Base-by-base conservation (phyloP, 2,797 vertebrate genomes). In the Sebastes aleutianus region DNA sequence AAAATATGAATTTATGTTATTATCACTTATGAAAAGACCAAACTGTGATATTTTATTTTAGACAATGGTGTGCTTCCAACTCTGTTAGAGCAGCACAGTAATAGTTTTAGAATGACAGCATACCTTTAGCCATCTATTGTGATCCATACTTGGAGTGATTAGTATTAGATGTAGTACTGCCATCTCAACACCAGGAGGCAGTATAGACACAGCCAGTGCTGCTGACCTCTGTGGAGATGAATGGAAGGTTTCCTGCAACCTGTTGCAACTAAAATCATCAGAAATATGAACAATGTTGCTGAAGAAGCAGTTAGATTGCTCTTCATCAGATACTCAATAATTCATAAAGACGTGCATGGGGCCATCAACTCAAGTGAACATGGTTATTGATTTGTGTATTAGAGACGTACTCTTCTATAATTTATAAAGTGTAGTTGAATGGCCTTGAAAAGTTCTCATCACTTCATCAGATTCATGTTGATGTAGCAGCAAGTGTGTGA, bases 101-200 rank as follows among this genome's bases (percentile, higher is more conserved):
- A 13, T 36, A 12, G 36, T 36, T 36, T 36, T 36, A 13, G 36
- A 36, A 13, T 36, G 36, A 36, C 36, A 13, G 36, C 36, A 36
- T 36, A 36, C 36, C 12, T 36, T 36, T 36, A 36, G 12, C 12
- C 36, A 36, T 36, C 36, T 36, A 36, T 36, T 36, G 36, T 36
- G 36, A 0, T 36, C 36, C 36, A 36, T 36, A 36, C 36, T 36
- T 13, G 39, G 13, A 50, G 43, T 8, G 47, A 50, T 3, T 18
- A 36, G 39, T 47, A 7, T 53, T 31, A 10, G 27, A 2, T 84
- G 85, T 26, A 75, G 58, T 66, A 1, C 43, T 22, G 1, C 1
- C 1, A 1, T 0, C 0, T 31, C 3, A 61, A 61, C 90, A 84
- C 22, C 9, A 79, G 92, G 83, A 5, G 86, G 87, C 87, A 83